Evolutionary conservation across 2,113 vertebrate genomes (phyloP).

Genomic region (Patagioenas fasciata): DNA sequence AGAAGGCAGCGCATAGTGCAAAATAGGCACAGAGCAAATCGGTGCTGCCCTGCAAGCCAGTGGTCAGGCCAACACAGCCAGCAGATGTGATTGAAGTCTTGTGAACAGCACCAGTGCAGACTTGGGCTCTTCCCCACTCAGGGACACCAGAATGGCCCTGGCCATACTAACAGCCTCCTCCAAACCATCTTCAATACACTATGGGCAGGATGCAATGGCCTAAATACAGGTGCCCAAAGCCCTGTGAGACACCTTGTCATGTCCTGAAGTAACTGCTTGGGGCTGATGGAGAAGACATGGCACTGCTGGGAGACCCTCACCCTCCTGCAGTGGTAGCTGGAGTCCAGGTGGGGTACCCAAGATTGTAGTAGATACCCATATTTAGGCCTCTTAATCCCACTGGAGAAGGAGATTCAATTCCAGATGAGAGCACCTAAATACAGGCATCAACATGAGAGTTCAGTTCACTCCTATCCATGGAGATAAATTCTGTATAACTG

Average conservation of each 20-base stretch:
- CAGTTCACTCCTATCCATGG: fast-evolving
- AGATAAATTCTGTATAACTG: background rate
- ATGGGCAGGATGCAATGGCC: fast-evolving
- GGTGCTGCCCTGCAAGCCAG: background rate
- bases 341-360: background rate
- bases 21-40: fast-evolving
- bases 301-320: background rate
- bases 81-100: background rate
- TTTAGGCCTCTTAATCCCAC: background rate
- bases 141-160: background rate
- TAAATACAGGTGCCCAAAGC: background rate
- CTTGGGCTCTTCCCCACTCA: background rate
- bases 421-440: background rate
- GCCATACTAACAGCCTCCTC: background rate
- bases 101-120: background rate
- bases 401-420: fast-evolving
- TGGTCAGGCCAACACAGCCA: background rate
- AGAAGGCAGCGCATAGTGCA: fast-evolving
- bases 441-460: background rate
- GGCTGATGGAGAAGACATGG: background rate
- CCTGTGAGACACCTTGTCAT: background rate
- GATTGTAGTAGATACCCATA: background rate
- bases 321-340: background rate
- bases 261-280: background rate
- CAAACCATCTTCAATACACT: background rate